phyloP scores from a whole-genome alignment of 2,888 invertebrate genomes.

The Spodoptera littoralis region DNA sequence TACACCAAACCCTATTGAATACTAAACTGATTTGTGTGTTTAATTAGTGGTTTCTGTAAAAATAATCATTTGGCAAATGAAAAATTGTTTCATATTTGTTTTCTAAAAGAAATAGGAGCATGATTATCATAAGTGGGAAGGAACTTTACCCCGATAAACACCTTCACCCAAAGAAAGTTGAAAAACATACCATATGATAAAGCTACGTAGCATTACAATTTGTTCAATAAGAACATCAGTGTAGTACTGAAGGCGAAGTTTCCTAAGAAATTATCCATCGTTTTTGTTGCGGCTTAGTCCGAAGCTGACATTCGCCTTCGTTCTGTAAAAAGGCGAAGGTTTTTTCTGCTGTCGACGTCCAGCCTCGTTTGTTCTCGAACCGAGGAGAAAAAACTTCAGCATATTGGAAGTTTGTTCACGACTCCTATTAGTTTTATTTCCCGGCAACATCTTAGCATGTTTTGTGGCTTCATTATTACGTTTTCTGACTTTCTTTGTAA shows the following conservation, averaged over 20 bases:
- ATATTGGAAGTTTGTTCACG: slow-evolving; percentile 42
- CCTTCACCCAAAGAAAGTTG: no score
- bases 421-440: slow-evolving; percentile 23
- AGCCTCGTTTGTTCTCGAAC: slow-evolving; percentile 44
- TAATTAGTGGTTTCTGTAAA: no score
- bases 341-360: slow-evolving; percentile 43
- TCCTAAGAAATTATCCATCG: slow-evolving; percentile 56
- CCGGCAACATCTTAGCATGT: slow-evolving; percentile 22
- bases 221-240: slow-evolving; percentile 8
- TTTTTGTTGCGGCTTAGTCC: slow-evolving; percentile 53
- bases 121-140: no score
- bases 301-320: slow-evolving; percentile 41
- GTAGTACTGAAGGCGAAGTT: slow-evolving; percentile 3
- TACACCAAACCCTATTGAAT: not conserved
- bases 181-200: no score
- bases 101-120: no score
- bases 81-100: no score
- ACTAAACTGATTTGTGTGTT: not conserved
- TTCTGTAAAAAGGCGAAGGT: slow-evolving; percentile 42
- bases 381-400: slow-evolving; percentile 41
- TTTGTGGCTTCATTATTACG: slow-evolving; percentile 30
- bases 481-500: slow-evolving; percentile 20
- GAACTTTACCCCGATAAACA: no score
- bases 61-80: no score
- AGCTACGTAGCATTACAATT: no score